Evolutionary conservation across 2,113 vertebrate genomes (phyloP).

Genomic region (Diglossa brunneiventris): DNA sequence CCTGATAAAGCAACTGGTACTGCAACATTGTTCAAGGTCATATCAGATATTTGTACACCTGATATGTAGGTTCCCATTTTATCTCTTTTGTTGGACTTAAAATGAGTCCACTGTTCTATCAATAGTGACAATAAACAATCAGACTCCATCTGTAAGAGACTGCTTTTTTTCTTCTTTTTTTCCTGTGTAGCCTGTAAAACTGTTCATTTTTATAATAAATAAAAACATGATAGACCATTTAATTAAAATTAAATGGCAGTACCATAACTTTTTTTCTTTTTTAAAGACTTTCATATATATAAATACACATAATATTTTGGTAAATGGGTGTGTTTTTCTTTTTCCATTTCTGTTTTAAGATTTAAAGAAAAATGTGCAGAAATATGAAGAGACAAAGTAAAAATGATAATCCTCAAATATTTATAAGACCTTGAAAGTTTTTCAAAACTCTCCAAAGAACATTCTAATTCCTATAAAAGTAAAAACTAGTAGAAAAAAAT

Average conservation of each 20-base stretch:
- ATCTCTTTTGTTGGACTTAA: background rate
- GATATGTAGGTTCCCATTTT: rapidly evolving
- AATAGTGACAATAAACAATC: background rate
- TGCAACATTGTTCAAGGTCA: background rate
- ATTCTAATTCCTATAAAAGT: background rate
- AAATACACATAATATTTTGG: background rate
- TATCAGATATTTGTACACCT: background rate
- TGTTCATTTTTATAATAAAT: background rate
- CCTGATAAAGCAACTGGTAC: background rate
- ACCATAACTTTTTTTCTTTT: background rate
- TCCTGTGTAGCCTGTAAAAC: background rate
- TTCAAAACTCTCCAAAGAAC: background rate
- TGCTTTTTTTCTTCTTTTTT: background rate
- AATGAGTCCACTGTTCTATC: background rate
- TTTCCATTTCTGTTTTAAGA: background rate
- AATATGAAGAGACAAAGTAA: background rate
- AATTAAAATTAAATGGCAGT: background rate
- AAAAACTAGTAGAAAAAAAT: rapidly evolving
- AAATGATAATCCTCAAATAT: background rate
- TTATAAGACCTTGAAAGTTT: background rate
- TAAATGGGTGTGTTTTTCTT: background rate
- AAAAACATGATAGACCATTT: background rate
- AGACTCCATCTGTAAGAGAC: background rate
- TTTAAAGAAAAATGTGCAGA: background rate
- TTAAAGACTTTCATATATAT: background rate